Evolutionary conservation across 2,797 vertebrate genomes (phyloP).

Genomic region (Smutsia gigantea): DNA sequence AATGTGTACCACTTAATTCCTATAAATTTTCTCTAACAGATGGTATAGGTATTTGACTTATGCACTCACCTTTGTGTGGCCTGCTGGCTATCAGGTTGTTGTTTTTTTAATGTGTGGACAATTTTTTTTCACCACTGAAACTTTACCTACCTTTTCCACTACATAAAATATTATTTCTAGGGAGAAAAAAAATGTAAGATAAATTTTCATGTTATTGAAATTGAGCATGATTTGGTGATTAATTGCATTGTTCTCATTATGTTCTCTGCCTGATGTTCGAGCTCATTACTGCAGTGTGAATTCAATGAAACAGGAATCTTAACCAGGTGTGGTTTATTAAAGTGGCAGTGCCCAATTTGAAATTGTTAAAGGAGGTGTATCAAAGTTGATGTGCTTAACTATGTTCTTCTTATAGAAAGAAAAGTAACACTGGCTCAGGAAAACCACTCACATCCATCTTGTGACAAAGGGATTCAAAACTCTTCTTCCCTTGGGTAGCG

Average conservation of each 20-base stretch:
- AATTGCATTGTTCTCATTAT: slow-evolving; percentile 85
- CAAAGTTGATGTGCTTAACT: slow-evolving; percentile 82
- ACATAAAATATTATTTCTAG: slow-evolving; percentile 84
- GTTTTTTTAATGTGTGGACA: slow-evolving; percentile 62
- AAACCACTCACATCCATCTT: slow-evolving; percentile 84
- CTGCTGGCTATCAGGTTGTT: slow-evolving; percentile 83
- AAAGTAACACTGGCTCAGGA: slow-evolving; percentile 76
- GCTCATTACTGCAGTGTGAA: slow-evolving; percentile 81
- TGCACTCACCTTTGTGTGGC: slow-evolving; percentile 84
- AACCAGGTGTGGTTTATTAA: slow-evolving; percentile 85
- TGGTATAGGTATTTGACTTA: slow-evolving; percentile 86
- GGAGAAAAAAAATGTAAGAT: slow-evolving; percentile 79
- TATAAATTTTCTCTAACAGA: slow-evolving; percentile 86
- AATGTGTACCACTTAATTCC: slow-evolving; percentile 84
- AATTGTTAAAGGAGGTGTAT: slow-evolving; percentile 82
- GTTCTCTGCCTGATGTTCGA: slow-evolving; percentile 83
- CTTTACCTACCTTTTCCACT: slow-evolving; percentile 77
- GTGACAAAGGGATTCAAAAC: slow-evolving; percentile 73
- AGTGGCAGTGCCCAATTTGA: slow-evolving; percentile 81
- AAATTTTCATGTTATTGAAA: slow-evolving; percentile 84
- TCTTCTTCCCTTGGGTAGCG: slow-evolving; percentile 60
- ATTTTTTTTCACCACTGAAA: slow-evolving; percentile 81
- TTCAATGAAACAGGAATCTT: slow-evolving; percentile 81
- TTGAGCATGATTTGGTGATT: slow-evolving; percentile 84
- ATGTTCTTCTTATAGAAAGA: slow-evolving; percentile 77